Evolutionary conservation across 1,140 invertebrate genomes (phyloP), one percentile per base, ranked within the genome.

Genomic region (Ips nitidus): DNA sequence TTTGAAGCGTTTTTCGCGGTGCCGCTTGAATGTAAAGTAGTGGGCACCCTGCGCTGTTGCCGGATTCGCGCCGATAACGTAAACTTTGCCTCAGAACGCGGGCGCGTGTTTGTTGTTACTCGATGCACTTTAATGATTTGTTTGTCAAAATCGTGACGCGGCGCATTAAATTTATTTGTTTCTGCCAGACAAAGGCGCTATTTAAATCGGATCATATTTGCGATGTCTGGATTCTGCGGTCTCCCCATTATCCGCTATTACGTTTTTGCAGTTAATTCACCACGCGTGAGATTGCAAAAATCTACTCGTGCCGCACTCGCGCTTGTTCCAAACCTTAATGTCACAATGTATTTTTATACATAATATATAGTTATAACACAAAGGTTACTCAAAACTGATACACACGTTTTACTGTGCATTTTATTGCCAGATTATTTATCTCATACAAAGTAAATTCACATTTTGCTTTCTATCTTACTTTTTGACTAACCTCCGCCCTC

Each of bases 101-200:
- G 45, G 66, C 66, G 66, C 66, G 66, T 68, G 66, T 69, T 69
- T 69, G 53, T 69, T 69, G 67, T 69, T 69, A 63, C 63, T 60
- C 52, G 59, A 63, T 62, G 60, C 67, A 69, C 47, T 68, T 68
- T 52, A 66, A 61, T 61, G 66, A 60, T 69, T 69, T 69, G 67
- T 69, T 69, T 69, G 60, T 63, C 36, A 53, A 68, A 68, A 60
- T 52, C 57, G 40, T 41, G 66, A 68, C 58, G 43, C 55, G 36
- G 43, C 53, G 63, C 63, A 65, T 50, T 4, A 63, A 65, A 65
- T 41, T 38, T 65, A 65, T 56, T 56, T 65, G 40, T 41, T 56
- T 41, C 65, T 39, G 4, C 53, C 65, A 66, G 65, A 66, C 65
- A 66, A 66, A 66, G 63, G 56, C 65, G 65, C 65, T 66, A 66